phyloP scores from a whole-genome alignment of 2,888 invertebrate genomes.

The Taenaris catops region DNA sequence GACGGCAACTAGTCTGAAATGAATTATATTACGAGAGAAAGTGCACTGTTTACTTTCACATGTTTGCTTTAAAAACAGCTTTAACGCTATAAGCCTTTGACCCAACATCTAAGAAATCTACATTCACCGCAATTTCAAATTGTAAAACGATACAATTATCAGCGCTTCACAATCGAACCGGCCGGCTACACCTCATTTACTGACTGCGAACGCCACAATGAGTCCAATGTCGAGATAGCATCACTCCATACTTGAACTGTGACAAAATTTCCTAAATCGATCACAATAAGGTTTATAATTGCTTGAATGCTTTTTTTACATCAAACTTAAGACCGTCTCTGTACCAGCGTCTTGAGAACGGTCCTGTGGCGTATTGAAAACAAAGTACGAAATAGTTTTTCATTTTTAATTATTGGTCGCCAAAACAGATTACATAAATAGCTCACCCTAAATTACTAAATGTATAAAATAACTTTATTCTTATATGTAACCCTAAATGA shows the following conservation, averaged over 20 bases:
- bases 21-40: too few relatives aligned
- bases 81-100: slow-evolving; percentile 15
- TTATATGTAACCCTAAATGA: too few relatives aligned
- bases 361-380: too few relatives aligned
- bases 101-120: slow-evolving; percentile 18
- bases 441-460: too few relatives aligned
- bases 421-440: too few relatives aligned
- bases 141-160: slow-evolving; percentile 46
- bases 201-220: slow-evolving; percentile 44
- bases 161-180: slow-evolving; percentile 47
- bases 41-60: slow-evolving; percentile 3
- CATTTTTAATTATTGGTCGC: too few relatives aligned
- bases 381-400: too few relatives aligned
- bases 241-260: slow-evolving; percentile 29
- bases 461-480: too few relatives aligned
- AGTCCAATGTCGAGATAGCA: slow-evolving; percentile 52
- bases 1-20: too few relatives aligned
- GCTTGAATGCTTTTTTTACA: not conserved
- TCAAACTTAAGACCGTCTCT: slow-evolving; percentile 16
- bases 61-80: slow-evolving; percentile 7
- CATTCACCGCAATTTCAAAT: slow-evolving; percentile 30
- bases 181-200: slow-evolving; percentile 53
- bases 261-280: slow-evolving; percentile 1
- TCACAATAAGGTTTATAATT: slow-evolving; percentile 31
- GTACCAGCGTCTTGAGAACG: not conserved